Conservation (phyloP, 2,888 invertebrate species). For the Pollenia labialis region DNA sequence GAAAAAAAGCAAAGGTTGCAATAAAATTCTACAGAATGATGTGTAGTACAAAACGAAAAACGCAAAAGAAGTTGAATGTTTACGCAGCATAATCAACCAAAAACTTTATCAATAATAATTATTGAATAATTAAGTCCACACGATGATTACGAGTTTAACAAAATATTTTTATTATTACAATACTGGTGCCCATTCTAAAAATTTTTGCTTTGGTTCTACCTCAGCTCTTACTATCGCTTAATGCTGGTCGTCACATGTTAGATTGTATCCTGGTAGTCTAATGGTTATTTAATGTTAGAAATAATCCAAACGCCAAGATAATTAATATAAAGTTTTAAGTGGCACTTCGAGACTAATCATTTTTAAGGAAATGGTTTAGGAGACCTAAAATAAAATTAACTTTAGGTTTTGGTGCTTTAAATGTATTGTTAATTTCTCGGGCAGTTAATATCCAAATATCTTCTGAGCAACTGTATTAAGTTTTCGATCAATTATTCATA, state of each 20-base stretch:
- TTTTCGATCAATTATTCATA: too few species aligned
- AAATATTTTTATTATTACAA: slow-evolving; percentile 13
- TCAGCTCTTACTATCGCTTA: too few species aligned
- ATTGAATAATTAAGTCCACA: slow-evolving; percentile 51
- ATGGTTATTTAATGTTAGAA: slow-evolving; percentile 20
- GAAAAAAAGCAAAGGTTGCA: not conserved
- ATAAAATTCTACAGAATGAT: not conserved
- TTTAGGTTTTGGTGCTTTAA: too few species aligned
- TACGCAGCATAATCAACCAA: slow-evolving; percentile 23
- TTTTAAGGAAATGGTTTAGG: too few species aligned
- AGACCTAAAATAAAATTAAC: too few species aligned
- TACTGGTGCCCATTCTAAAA: not conserved
- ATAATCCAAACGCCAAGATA: not conserved
- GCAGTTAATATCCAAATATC: too few species aligned
- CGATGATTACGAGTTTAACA: slow-evolving; percentile 31
- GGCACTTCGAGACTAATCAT: too few species aligned
- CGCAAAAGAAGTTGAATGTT: slow-evolving; percentile 13
- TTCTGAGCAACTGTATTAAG: too few species aligned
- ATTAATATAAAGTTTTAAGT: too few species aligned
- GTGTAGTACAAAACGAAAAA: not conserved
- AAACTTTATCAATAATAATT: slow-evolving; percentile 59
- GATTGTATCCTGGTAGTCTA: not conserved
- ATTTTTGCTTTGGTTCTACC: too few species aligned
- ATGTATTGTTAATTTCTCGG: too few species aligned
- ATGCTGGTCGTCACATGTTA: not conserved